Percentiles rank a stretch among this genome's conserved stretches.
phyloP scores from a whole-genome alignment of 2,888 invertebrate genomes.

The Tridacna gigas region DNA sequence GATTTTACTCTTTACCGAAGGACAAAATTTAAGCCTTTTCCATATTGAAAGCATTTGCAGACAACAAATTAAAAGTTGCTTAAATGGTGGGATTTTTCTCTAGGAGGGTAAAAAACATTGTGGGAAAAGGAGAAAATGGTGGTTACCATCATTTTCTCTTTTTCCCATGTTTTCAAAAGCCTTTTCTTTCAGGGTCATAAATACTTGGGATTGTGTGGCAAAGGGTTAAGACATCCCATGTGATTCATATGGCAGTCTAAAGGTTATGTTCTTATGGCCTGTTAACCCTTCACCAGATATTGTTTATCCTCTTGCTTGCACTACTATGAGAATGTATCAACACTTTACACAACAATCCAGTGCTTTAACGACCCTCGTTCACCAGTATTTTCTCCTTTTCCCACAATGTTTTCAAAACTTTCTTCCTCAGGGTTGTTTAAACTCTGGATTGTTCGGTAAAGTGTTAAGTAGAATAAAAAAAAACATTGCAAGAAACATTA shows the following conservation, averaged over 20 bases:
- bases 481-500: too few relatives aligned
- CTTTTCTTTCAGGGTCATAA: not conserved
- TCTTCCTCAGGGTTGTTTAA: too few relatives aligned
- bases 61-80: not conserved
- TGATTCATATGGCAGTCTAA: not conserved
- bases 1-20: too few relatives aligned
- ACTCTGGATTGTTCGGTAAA: too few relatives aligned
- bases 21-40: too few relatives aligned
- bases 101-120: not conserved
- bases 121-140: constrained; percentile 8
- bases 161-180: constrained; percentile 17
- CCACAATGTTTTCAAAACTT: too few relatives aligned
- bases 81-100: not conserved
- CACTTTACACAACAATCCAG: not conserved
- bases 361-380: too few relatives aligned
- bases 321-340: too few relatives aligned
- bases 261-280: too few relatives aligned
- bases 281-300: constrained; percentile 9
- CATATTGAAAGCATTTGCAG: not conserved
- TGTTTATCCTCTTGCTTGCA: too few relatives aligned
- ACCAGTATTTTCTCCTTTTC: not conserved
- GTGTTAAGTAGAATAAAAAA: too few relatives aligned
- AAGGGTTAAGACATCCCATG: not conserved
- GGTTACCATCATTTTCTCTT: constrained; percentile 6
- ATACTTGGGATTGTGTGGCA: not conserved